Evolutionary conservation across 2,113 vertebrate genomes (phyloP).

Genomic region (Saiga tatarica): DNA sequence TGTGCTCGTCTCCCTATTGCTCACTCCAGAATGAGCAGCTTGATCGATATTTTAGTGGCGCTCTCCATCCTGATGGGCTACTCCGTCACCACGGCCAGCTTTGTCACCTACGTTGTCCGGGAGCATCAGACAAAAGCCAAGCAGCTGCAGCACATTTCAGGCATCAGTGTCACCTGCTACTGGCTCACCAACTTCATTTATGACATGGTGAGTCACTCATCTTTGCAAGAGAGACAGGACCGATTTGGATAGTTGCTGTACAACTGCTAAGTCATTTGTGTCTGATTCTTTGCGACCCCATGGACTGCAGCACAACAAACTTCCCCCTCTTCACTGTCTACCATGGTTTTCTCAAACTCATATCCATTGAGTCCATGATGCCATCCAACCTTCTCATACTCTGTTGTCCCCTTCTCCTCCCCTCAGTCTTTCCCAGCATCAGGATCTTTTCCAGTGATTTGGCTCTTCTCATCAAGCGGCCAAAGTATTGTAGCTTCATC

Average conservation of each 20-base stretch:
- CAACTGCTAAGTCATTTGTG: not conserved
- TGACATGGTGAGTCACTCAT: conserved; percentile 90
- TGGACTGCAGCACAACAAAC: not conserved
- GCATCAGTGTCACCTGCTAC: conserved; percentile 91
- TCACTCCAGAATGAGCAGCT: conserved; percentile 85
- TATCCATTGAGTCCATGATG: not conserved
- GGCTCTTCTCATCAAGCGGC: not conserved
- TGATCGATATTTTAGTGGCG: conserved; percentile 91
- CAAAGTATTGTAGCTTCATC: not conserved
- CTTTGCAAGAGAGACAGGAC: not conserved
- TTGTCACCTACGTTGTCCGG: conserved; percentile 92
- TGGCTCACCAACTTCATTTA: conserved; percentile 95
- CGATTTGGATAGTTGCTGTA: not conserved
- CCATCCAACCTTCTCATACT: not conserved
- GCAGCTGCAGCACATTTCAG: conserved; percentile 94
- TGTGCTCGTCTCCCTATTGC: conserved; percentile 41
- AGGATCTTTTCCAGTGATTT: not conserved
- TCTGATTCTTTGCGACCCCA: not conserved
- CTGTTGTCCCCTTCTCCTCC: not conserved
- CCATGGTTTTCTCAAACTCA: not conserved
- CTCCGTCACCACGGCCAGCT: conserved; percentile 94
- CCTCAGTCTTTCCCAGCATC: not conserved
- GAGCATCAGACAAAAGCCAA: conserved; percentile 94
- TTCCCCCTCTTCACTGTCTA: not conserved
- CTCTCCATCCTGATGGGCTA: conserved; percentile 93